Conservation (phyloP, 2,113 vertebrate species). For the Corythoichthys haematopterus region DNA sequence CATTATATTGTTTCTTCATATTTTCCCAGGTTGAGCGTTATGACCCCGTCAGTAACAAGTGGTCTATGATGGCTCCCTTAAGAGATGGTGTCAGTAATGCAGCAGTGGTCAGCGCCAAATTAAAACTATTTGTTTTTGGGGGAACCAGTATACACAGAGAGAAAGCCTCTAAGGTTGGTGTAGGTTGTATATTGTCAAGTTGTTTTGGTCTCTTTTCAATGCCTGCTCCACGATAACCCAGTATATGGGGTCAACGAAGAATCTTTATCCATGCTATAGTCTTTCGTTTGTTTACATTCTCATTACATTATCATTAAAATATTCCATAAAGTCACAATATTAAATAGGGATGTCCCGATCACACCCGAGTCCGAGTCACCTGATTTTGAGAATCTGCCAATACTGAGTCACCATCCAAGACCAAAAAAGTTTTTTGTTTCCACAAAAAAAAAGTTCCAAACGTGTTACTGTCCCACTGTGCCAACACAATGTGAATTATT, state of each 20-base stretch:
- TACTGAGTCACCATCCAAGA: no score
- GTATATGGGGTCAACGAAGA: not conserved
- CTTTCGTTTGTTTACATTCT: not conserved
- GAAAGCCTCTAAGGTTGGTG: constrained; percentile 81
- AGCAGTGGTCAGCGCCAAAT: constrained; percentile 86
- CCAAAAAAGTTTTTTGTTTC: no score
- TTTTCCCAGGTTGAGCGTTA: constrained; percentile 79
- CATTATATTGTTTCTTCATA: not conserved
- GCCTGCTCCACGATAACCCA: not conserved
- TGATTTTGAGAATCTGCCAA: no score
- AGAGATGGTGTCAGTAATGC: constrained; percentile 91
- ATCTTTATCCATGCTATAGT: not conserved
- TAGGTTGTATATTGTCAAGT: not conserved
- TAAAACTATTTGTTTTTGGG: constrained; percentile 90
- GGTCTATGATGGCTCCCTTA: constrained; percentile 90
- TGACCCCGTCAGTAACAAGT: constrained; percentile 82
- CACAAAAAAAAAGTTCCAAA: no score
- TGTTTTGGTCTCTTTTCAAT: not conserved
- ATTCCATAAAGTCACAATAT: no score
- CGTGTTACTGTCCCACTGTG: no score
- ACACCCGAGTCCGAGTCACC: no score
- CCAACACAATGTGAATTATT: no score
- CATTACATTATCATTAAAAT: no score
- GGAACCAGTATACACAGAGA: constrained; percentile 89
- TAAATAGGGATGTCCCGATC: no score